Conservation (phyloP, 2,797 vertebrate genomes). For the Pterois miles region DNA sequence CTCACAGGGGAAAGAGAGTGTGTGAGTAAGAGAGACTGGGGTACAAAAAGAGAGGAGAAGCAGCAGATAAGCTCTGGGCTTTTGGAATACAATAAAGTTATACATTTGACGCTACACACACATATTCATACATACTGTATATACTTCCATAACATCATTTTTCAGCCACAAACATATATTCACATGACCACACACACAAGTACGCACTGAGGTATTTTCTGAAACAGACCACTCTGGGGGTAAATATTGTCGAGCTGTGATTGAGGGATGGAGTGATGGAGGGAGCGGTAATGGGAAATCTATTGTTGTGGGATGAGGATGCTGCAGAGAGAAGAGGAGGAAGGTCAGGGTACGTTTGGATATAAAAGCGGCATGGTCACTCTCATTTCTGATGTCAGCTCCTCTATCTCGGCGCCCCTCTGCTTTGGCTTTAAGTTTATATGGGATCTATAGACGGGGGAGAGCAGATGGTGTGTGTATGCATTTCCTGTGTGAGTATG, state of each 20-base stretch:
- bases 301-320: conserved; percentile 67
- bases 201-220: background rate
- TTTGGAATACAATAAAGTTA: conserved; percentile 43
- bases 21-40: background rate
- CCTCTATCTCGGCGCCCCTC: conserved; percentile 24
- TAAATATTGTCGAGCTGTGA: conserved; percentile 60
- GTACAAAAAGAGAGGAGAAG: conserved; percentile 22
- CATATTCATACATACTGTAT: background rate
- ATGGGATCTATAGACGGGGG: conserved; percentile 20
- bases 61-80: conserved; percentile 53
- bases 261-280: conserved; percentile 43
- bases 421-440: conserved; percentile 45
- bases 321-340: conserved; percentile 35
- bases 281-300: conserved; percentile 71
- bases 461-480: conserved; percentile 17
- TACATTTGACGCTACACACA: conserved; percentile 7
- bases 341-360: conserved; percentile 39
- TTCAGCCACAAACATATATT: conserved; percentile 14
- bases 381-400: conserved; percentile 62
- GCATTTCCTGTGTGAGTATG: background rate
- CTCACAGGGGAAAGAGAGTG: conserved; percentile 56
- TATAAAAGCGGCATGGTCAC: conserved; percentile 64
- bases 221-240: conserved; percentile 52
- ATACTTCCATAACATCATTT: conserved; percentile 7
- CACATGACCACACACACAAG: background rate